These are phyloP conservation scores for Orthonychiurus folsomi DNA, from an alignment of 2,888 invertebrate genomes.

Conservation along the genomic window DNA sequence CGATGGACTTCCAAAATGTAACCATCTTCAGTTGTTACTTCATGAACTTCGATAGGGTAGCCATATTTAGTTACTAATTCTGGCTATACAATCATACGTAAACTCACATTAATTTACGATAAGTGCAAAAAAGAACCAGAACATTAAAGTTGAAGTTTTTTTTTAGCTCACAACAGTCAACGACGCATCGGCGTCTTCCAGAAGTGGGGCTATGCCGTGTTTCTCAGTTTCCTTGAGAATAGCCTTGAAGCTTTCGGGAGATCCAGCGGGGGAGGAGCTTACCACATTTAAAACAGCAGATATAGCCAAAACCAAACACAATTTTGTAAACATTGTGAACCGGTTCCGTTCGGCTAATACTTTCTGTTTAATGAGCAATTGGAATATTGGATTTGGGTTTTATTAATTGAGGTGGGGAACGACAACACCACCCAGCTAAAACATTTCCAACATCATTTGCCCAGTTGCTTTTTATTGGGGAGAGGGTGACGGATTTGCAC, in stretches of 20 bases:
- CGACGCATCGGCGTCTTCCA: neutral
- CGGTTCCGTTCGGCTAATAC: too few species aligned
- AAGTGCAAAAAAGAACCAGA: neutral
- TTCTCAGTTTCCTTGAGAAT: neutral
- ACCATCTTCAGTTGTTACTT: slow-evolving; percentile 26
- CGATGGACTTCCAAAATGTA: slow-evolving; percentile 28
- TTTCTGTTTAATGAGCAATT: too few species aligned
- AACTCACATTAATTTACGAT: slow-evolving; percentile 7
- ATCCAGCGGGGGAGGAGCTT: too few species aligned
- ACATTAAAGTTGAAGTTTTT: neutral
- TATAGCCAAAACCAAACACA: too few species aligned
- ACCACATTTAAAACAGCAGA: too few species aligned
- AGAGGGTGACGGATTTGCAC: neutral
- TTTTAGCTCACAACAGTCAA: neutral
- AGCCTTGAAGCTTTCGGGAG: too few species aligned
- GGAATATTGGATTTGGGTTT: too few species aligned
- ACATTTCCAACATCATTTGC: slow-evolving; percentile 51
- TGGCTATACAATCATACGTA: slow-evolving; percentile 19
- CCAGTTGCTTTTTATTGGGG: slow-evolving; percentile 5
- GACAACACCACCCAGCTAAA: slow-evolving; percentile 54
- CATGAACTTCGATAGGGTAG: slow-evolving; percentile 29
- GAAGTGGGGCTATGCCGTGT: neutral
- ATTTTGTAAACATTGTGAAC: too few species aligned
- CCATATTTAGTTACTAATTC: slow-evolving; percentile 32
- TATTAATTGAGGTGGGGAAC: neutral